A percentile compares a stretch with the other conserved stretches of the same genome.
Evolutionary conservation across 2,888 invertebrate genomes (phyloP).

Genomic region (Lochmaea crataegi): DNA sequence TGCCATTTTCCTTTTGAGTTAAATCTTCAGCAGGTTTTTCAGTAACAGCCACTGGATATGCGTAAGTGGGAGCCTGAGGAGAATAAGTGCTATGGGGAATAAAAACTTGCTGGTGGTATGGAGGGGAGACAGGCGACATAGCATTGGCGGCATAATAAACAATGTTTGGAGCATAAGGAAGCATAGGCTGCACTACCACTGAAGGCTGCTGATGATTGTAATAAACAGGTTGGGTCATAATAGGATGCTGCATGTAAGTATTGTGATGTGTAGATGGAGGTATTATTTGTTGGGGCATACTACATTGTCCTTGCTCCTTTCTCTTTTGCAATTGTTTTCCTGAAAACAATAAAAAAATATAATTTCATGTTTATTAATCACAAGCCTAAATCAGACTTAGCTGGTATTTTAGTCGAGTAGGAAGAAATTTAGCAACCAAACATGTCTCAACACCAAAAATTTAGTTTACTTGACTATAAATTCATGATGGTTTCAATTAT

Average conservation of each 20-base stretch:
- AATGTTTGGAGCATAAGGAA: conserved; percentile 33
- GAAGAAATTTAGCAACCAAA: no score
- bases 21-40: conserved; percentile 4
- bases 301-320: conserved; percentile 14
- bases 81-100: conserved; percentile 36
- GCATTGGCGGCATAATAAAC: conserved; percentile 37
- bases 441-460: no score
- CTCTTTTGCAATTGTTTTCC: conserved; percentile 28
- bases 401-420: no score
- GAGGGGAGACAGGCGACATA: conserved; percentile 37
- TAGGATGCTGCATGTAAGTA: conserved; percentile 24
- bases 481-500: no score
- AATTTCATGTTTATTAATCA: not conserved
- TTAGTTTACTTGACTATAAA: no score
- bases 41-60: conserved; percentile 24
- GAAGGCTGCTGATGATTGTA: conserved; percentile 38
- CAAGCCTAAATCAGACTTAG: not conserved
- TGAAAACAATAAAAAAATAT: not conserved
- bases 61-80: conserved; percentile 24
- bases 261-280: conserved; percentile 23
- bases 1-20: conserved; percentile 14
- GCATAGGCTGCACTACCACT: conserved; percentile 39
- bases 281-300: conserved; percentile 5
- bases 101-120: conserved; percentile 40
- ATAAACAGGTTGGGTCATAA: conserved; percentile 35